Evolutionary conservation across 2,797 vertebrate genomes (phyloP).

Genomic region (Sebastes itinus): DNA sequence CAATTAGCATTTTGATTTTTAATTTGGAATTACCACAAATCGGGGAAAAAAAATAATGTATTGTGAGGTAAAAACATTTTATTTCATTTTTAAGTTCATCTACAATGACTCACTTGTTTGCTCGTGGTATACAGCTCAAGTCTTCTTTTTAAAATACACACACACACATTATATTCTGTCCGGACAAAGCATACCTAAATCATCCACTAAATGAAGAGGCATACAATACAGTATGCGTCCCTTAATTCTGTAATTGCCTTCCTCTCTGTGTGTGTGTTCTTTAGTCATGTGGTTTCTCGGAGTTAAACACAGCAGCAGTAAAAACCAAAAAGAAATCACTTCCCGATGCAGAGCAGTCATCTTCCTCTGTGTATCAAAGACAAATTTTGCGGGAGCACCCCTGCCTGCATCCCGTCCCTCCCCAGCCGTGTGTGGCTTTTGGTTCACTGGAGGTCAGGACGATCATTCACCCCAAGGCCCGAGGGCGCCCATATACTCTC

Average conservation of each 20-base stretch:
- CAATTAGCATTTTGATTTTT: neutral
- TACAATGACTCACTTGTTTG: neutral
- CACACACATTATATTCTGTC: neutral
- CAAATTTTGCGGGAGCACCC: constrained; percentile 61
- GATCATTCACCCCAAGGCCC: constrained; percentile 92
- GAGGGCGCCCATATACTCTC: constrained; percentile 87
- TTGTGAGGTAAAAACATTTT: neutral
- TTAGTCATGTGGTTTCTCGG: constrained; percentile 35
- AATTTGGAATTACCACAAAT: neutral
- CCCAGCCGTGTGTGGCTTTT: constrained; percentile 77
- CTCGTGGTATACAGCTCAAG: neutral
- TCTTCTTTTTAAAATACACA: neutral
- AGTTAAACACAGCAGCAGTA: constrained; percentile 34
- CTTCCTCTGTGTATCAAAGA: constrained; percentile 58
- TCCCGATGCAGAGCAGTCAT: constrained; percentile 45
- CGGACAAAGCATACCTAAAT: neutral
- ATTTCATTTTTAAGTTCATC: neutral
- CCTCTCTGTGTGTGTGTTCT: constrained; percentile 15
- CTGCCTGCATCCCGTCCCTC: constrained; percentile 58
- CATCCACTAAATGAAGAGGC: neutral
- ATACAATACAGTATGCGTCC: constrained; percentile 27
- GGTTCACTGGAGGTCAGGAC: constrained; percentile 91
- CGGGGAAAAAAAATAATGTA: neutral
- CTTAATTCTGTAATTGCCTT: constrained; percentile 26
- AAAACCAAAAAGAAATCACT: constrained; percentile 54